Conservation (phyloP, 2,797 vertebrate genomes). For the Schizopygopsis malacanthus region DNA sequence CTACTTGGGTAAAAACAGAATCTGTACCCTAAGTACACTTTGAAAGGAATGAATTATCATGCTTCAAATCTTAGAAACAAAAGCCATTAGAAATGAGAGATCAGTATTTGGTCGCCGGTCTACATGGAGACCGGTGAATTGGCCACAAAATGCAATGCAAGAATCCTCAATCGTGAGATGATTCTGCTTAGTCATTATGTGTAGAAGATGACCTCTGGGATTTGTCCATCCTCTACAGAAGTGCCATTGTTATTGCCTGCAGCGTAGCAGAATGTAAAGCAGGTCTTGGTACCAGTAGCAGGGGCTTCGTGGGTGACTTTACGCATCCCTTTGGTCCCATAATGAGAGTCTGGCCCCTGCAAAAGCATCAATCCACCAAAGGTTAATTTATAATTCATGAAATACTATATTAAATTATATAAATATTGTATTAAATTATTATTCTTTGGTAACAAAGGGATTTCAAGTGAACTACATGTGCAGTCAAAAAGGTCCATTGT, state of each 20-base stretch:
- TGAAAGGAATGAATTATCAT: conserved; percentile 37
- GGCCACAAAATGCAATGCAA: conserved; percentile 43
- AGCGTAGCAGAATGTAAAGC: conserved; percentile 96
- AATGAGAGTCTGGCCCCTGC: conserved; percentile 97
- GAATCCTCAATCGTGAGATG: conserved; percentile 37
- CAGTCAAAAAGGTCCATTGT: not conserved
- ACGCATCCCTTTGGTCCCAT: conserved; percentile 96
- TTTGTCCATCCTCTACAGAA: conserved; percentile 96
- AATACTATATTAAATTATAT: not conserved
- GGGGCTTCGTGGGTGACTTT: conserved; percentile 93
- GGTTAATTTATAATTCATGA: not conserved
- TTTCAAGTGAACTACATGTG: not conserved
- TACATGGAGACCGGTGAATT: conserved; percentile 49
- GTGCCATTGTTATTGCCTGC: conserved; percentile 99
- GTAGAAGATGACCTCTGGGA: conserved; percentile 98
- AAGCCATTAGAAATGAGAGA: conserved; percentile 41
- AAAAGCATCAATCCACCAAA: conserved; percentile 12
- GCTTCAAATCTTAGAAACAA: conserved; percentile 6
- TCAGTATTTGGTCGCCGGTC: conserved; percentile 51
- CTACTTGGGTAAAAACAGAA: conserved; percentile 54
- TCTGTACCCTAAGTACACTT: conserved; percentile 48
- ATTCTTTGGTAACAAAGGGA: not conserved
- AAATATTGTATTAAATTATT: not conserved
- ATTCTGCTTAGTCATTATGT: conserved; percentile 77
- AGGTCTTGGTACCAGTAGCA: conserved; percentile 91